Base-by-base conservation (phyloP, 2,113 vertebrate genomes). In the Piprites chloris region DNA sequence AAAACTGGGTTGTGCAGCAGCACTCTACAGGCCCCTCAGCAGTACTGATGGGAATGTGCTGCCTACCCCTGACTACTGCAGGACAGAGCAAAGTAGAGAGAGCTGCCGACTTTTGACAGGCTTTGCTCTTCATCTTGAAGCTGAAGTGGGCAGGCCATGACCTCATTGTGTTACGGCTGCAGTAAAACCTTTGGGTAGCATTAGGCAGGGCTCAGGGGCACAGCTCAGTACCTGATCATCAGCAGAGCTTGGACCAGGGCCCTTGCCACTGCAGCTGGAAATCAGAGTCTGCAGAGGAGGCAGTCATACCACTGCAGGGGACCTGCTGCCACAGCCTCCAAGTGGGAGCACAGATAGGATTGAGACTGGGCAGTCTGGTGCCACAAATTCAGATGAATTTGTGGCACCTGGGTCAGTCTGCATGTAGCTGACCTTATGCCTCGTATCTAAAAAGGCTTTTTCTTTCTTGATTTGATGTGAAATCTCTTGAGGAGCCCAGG, bases 361-460 rank as follows among this genome's bases (percentile, higher is more conserved):
- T 50, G 65, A 78, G 12, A 7, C 17, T 26, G 47, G 18, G 33
- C 52, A 52, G 21, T 7, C 23, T 63, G 18, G 35, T 63, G 52
- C 71, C 26, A 58, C 20, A 26, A 20, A 46, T 30, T 50, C 27
- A 28, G 15, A 65, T n/a, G 39, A 35, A n/a, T n/a, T n/a, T n/a
- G n/a, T n/a, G n/a, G n/a, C n/a, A n/a, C 6, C 11, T 0, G 0
- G 16, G 11, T 79, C 44, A 37, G 17, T 21, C 47, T 91, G n/a
- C 4, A 3, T 6, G 3, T 14, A 44, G 28, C 19, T 90, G 53
- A 23, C 8, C 61, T 74, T 66, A 7, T 71, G 28, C 62, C 16
- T 76, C 5, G 9, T 27, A 21, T 50, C 35, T 27, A 73, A 72
- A 41, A 19, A 44, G 7, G 7, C 35, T 92, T 10, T 1, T n/a